Evolutionary conservation across 2,113 vertebrate species (phyloP), one percentile per base, ranked within the genome.

Genomic region (Oenanthe melanoleuca): DNA sequence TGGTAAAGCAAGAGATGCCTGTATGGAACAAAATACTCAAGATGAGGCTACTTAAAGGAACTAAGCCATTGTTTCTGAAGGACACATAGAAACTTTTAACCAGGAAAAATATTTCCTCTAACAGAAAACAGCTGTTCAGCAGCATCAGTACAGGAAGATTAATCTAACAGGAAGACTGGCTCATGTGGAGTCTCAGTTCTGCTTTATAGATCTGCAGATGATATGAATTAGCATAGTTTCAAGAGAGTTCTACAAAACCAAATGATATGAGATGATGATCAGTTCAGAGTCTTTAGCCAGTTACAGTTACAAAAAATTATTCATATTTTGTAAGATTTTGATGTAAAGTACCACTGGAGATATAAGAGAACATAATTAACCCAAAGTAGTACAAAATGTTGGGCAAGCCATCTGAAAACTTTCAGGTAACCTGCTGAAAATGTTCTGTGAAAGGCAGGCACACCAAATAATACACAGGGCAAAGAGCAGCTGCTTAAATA

Each of bases 151-250:
- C 26, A 74, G 65, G 40, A 94, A 82, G 75, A 88, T 42, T 86
- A 78, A 73, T 83, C 26, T 56, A 78, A 78, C 26, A 78, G 69
- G 60, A 94, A 86, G 77, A 74, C 14, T 69, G 31, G 18, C 64
- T 83, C 75, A 95, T 93, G 65, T 88, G 73, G 90, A 89, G 45
- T 61, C 73, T 57, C 59, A 89, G 40, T 49, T 80, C 65, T 91
- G 65, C 61, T 37, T 37, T 69, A 52, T 0, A 87, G 80, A 81
- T 64, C 26, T 81, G 65, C 92, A 92, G 53, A 72, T 82, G 85
- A 60, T 72, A 29, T 67, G 44, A 91, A 75, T 89, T 49, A 91
- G 60, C 44, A 57, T 2, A 26, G 34, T 45, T 84, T 61, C 52
- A 94, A 55, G 14, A 78, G 47, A 81, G n/a, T 64, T 72, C 49